phyloP scores from a whole-genome alignment of 2,888 invertebrate genomes.

The Galeruca laticollis region DNA sequence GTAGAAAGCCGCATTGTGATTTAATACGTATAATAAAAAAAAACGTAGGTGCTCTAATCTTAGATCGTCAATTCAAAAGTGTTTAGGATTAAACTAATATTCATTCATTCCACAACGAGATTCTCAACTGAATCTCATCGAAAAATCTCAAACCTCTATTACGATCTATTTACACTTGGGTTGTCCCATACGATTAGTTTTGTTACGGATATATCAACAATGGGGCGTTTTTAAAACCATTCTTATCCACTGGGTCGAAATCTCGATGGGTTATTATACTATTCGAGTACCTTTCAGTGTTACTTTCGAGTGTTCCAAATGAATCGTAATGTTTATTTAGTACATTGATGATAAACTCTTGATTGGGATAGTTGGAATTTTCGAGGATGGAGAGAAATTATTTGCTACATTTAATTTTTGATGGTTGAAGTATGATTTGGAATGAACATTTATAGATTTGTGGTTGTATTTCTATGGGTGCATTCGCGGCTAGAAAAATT shows the following conservation, averaged over 20 bases:
- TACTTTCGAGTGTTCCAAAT: constrained; percentile 23
- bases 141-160: constrained; percentile 40
- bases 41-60: constrained; percentile 50
- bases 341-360: neutral
- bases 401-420: constrained; percentile 44
- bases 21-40: constrained; percentile 14
- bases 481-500: constrained; percentile 6
- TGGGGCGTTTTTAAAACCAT: constrained; percentile 54
- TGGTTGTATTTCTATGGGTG: constrained; percentile 36
- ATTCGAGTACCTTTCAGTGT: constrained; percentile 34
- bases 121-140: constrained; percentile 32
- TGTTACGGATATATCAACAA: constrained; percentile 61
- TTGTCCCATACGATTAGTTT: constrained; percentile 62
- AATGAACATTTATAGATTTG: constrained; percentile 35
- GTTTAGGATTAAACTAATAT: constrained; percentile 51
- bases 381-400: constrained; percentile 31
- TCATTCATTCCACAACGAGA: constrained; percentile 36
- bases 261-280: constrained; percentile 48
- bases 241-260: constrained; percentile 51
- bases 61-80: constrained; percentile 49
- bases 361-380: constrained; percentile 7
- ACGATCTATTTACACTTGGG: constrained; percentile 61
- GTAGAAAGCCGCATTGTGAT: neutral
- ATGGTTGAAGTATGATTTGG: constrained; percentile 32
- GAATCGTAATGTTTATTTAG: constrained; percentile 9